Conservation (phyloP, 2,797 vertebrate genomes). For the Pseudopleuronectes americanus region DNA sequence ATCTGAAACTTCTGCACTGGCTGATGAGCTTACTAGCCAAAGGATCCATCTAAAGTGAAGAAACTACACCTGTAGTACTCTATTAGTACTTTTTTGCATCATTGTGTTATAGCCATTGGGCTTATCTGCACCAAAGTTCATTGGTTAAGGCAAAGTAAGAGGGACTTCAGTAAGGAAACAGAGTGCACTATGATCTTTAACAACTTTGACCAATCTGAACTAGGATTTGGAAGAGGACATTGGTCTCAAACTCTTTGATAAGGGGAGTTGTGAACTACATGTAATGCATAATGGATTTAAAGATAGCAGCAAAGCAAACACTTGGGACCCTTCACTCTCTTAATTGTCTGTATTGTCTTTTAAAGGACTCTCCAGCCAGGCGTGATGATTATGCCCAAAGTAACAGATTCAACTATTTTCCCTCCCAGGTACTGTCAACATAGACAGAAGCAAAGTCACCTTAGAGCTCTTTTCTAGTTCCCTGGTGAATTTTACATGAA, state of each 20-base stretch:
- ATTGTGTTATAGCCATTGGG: no score
- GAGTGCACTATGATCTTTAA: background rate
- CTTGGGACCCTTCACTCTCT: background rate
- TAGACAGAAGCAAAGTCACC: background rate
- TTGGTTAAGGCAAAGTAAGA: background rate
- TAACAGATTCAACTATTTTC: background rate
- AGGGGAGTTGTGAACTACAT: background rate
- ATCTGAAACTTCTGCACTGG: no score
- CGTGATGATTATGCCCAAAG: background rate
- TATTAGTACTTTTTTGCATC: no score
- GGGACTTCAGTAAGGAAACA: background rate
- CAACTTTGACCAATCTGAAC: background rate
- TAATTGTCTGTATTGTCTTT: background rate
- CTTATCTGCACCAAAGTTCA: background rate
- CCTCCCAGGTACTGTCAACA: background rate
- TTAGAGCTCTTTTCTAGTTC: background rate
- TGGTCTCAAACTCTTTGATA: background rate
- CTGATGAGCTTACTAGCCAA: no score
- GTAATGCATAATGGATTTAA: background rate
- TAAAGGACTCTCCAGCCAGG: background rate
- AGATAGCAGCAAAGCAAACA: background rate
- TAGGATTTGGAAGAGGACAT: background rate
- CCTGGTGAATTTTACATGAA: background rate
- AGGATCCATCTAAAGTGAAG: no score
- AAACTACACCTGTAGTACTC: background rate